Evolutionary conservation across 1,140 invertebrate genomes (phyloP).

Genomic region (Antheraea mylitta): DNA sequence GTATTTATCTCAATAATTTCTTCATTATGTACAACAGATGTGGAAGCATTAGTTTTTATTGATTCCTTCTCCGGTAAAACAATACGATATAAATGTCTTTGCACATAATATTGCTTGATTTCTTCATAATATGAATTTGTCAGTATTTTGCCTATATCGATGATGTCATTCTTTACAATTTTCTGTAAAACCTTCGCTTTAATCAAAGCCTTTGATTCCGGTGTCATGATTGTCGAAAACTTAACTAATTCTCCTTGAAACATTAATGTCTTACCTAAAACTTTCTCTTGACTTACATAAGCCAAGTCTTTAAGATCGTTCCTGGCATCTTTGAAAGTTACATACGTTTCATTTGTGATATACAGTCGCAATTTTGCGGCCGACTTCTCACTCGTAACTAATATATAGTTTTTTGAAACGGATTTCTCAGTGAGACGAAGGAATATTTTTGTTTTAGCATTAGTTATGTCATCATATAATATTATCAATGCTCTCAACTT

Average conservation of each 20-base stretch:
- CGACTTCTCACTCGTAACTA: not conserved
- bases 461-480: too few species aligned
- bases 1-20: not conserved
- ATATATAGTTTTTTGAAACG: not conserved
- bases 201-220: not conserved
- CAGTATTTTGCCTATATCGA: not conserved
- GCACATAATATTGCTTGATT: constrained; percentile 11
- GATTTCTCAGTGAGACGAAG: too few species aligned
- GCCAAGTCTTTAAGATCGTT: constrained; percentile 3
- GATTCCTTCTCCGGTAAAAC: too few species aligned
- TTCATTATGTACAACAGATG: not conserved
- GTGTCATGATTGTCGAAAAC: not conserved
- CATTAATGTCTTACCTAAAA: constrained; percentile 1
- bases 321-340: not conserved
- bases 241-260: constrained; percentile 13
- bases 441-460: too few species aligned
- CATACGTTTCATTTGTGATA: not conserved
- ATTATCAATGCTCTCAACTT: not conserved
- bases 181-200: constrained; percentile 2
- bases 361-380: not conserved
- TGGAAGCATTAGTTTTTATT: too few species aligned
- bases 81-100: not conserved
- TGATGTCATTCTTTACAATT: constrained; percentile 11
- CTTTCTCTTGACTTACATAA: constrained; percentile 7
- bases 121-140: constrained; percentile 5